Conservation (phyloP, 2,797 vertebrate genomes). For the Xenentodon cancila region DNA sequence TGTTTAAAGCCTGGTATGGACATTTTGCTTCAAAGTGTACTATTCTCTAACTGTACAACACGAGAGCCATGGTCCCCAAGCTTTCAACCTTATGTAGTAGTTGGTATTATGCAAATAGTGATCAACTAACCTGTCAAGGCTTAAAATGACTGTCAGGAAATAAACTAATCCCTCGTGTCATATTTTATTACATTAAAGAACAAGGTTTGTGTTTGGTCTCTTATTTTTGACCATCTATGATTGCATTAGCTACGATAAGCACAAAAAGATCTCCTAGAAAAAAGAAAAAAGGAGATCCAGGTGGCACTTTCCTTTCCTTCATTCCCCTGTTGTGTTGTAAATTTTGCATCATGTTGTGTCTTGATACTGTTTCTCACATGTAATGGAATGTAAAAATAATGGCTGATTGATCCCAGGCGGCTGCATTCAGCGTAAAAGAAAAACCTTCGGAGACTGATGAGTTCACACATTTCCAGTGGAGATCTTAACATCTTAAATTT, state of each 20-base stretch:
- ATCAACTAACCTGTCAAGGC: neutral
- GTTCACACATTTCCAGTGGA: constrained; percentile 73
- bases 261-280: neutral
- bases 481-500: constrained; percentile 72
- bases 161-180: too few relatives aligned
- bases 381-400: constrained; percentile 77
- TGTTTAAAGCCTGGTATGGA: neutral
- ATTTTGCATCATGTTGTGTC: constrained; percentile 59
- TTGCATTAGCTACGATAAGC: neutral
- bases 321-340: constrained; percentile 24
- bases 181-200: neutral
- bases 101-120: neutral
- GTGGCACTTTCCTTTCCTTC: constrained; percentile 17
- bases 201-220: too few relatives aligned
- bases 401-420: constrained; percentile 62
- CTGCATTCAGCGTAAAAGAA: constrained; percentile 54
- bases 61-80: neutral
- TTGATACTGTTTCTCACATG: constrained; percentile 68
- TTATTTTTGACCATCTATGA: neutral
- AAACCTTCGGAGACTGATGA: constrained; percentile 67
- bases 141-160: neutral
- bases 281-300: constrained; percentile 13
- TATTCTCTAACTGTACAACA: neutral
- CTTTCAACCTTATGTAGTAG: neutral
- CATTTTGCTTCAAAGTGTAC: neutral